phyloP scores from a whole-genome alignment of 53 echinoderm and acorn worm species.

The Glandiceps talaboti region DNA sequence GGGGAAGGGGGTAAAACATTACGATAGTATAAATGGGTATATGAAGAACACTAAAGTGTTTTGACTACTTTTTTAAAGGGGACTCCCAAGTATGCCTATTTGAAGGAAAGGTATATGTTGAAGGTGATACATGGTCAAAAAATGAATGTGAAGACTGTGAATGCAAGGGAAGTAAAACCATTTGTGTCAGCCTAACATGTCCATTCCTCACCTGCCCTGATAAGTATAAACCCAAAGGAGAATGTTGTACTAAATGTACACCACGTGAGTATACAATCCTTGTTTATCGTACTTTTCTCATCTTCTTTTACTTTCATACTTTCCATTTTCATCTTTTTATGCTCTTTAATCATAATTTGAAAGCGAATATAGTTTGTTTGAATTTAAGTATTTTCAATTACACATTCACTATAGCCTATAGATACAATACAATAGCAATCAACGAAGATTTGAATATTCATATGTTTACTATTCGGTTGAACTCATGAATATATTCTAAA shows the following conservation, averaged over 20 bases:
- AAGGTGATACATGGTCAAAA: background rate
- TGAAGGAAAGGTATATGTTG: background rate
- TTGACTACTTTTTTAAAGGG: no score
- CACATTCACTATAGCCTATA: no score
- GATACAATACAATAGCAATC: no score
- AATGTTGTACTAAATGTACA: conserved; percentile 71
- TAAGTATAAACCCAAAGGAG: conserved; percentile 34
- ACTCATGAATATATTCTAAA: no score
- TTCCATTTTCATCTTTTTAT: background rate
- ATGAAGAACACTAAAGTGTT: no score
- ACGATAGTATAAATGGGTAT: no score
- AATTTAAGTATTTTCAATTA: no score
- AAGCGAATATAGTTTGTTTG: no score
- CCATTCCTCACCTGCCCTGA: conserved; percentile 25
- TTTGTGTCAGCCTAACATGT: background rate
- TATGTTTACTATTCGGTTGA: no score
- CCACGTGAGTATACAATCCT: conserved; percentile 47
- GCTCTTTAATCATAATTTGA: no score
- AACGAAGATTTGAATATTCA: no score
- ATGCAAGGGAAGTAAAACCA: background rate
- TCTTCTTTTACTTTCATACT: background rate
- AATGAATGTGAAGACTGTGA: background rate
- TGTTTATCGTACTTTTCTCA: background rate
- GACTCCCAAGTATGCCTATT: background rate
- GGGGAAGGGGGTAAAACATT: no score